Evolutionary conservation across 2,888 invertebrate species (phyloP), one percentile per base, ranked within the genome.

Genomic region (Fragum fragum): DNA sequence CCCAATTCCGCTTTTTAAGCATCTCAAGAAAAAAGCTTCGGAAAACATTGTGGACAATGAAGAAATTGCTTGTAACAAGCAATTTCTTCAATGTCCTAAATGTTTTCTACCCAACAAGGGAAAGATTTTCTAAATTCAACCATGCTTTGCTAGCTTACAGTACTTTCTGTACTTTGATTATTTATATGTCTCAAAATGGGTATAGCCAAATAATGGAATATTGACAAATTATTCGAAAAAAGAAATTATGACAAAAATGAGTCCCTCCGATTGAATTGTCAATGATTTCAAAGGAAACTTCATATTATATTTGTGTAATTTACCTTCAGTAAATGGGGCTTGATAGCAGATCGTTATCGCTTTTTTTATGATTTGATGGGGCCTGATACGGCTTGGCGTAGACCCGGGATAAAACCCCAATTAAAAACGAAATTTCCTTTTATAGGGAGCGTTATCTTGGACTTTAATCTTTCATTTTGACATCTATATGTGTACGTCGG

Each of bases 231-330:
- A 47, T 47, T 47, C n/a, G 47, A 47, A 47, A n/a, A 47, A 47
- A 47, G 47, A 66, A 66, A 66, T 66, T 66, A 66, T 42, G 66
- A 21, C 66, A 39, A 66, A 57, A 66, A 66, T 66, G 21, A 66
- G 42, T 23, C 66, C 36, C 32, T 36, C 42, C 36, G 32, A 63
- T 73, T 76, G 76, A 83, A 79, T 83, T 73, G 79, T 79, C 63
- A 57, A 28, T 9, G 73, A 59, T 79, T 69, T 61, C 28, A 83
- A 79, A 66, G 47, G 74, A 52, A 16, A 74, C 79, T 80, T 82
- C 79, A 73, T 55, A 86, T 83, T 83, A 74, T 86, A 69, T 83
- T 86, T 86, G 86, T 86, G 83, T 73, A 86, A 86, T 83, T 81
- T 76, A 81, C 83, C 86, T 85, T 79, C 47, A 61, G 81, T 74